Evolutionary conservation across 2,888 invertebrate genomes (phyloP), one percentile per base, ranked within the genome.

Genomic region (Amphipyra berbera): DNA sequence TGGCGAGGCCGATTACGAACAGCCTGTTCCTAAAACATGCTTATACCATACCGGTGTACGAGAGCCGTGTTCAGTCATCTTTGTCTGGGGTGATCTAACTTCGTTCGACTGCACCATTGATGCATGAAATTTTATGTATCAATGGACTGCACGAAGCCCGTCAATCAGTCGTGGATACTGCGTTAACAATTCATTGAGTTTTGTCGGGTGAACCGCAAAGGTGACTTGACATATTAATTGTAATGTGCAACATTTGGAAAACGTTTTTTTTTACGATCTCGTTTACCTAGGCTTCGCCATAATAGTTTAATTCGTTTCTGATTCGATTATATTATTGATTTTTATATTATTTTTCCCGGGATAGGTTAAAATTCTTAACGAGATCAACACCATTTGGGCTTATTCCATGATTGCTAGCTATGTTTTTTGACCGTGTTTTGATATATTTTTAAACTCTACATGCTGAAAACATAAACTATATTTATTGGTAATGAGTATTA

Each of bases 221-320:
- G 12, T 27, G 30, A 38, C 42, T 37, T 10, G 21, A 2, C 8
- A 15, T 33, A 14, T 13, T 2, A 15, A 5, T 12, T n/a, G 1
- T 21, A 40, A 15, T 10, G 41, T 35, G 37, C 14, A 38, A 38
- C 40, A 8, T 69, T 55, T 56, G 52, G 42, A 8, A 37, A 69
- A 37, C 59, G 15, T 60, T 35, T 27, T 14, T 37, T 38, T 69
- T 65, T 53, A 69, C 45, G 40, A 57, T 46, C 37, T 38, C 49
- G 35, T 15, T 30, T 15, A 61, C 53, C 3, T 21, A n/a, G n/a
- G 1, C 21, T 60, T 48, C 15, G 44, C 14, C 7, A 38, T 13
- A 45, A 27, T 53, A 8, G 55, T 60, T 48, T 55, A 27, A 52
- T 44, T 53, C 14, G 35, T 6, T 42, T 42, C 6, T 27, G 41